Percentiles rank a stretch among this genome's conserved stretches.
Conservation (phyloP, 2,888 invertebrate species). For the Drosophila meridiana region DNA sequence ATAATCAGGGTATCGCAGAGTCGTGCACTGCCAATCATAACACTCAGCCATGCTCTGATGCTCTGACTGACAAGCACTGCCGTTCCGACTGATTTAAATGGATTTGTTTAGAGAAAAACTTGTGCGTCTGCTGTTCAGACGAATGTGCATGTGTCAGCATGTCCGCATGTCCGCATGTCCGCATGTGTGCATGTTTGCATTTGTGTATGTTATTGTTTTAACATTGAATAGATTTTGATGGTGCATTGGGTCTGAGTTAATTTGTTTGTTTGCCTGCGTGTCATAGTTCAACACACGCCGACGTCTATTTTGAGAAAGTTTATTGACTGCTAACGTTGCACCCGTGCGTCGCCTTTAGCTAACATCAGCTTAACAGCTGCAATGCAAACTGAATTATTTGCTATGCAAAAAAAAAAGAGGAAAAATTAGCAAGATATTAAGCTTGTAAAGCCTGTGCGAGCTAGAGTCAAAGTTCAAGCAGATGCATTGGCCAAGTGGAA, state of each 20-base stretch:
- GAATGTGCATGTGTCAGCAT: constrained; percentile 23
- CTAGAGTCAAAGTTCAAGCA: constrained; percentile 60
- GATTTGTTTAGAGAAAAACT: constrained; percentile 62
- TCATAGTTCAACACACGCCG: constrained; percentile 74
- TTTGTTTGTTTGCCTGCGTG: constrained; percentile 76
- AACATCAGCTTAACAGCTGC: constrained; percentile 56
- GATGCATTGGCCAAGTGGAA: constrained; percentile 57
- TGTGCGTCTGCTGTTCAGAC: constrained; percentile 36
- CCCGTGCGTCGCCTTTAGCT: not conserved
- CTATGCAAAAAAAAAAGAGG: constrained; percentile 13
- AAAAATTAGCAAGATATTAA: constrained; percentile 1
- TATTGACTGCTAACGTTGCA: constrained; percentile 61
- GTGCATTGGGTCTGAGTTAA: constrained; percentile 52
- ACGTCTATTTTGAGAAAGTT: constrained; percentile 68
- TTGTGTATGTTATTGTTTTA: constrained; percentile 44
- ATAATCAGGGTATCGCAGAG: not conserved
- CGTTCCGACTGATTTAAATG: constrained; percentile 50
- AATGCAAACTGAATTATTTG: constrained; percentile 26
- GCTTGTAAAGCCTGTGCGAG: constrained; percentile 2
- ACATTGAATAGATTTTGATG: constrained; percentile 38
- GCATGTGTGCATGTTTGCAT: constrained; percentile 11
- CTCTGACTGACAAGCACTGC: constrained; percentile 48
- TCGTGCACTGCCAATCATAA: not conserved
- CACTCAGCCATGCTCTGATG: constrained; percentile 23
- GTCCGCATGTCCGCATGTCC: constrained; percentile 11